Evolutionary conservation across 2,797 vertebrate species (phyloP), one percentile per base, ranked within the genome.

Genomic region (Urophycis tenuis): DNA sequence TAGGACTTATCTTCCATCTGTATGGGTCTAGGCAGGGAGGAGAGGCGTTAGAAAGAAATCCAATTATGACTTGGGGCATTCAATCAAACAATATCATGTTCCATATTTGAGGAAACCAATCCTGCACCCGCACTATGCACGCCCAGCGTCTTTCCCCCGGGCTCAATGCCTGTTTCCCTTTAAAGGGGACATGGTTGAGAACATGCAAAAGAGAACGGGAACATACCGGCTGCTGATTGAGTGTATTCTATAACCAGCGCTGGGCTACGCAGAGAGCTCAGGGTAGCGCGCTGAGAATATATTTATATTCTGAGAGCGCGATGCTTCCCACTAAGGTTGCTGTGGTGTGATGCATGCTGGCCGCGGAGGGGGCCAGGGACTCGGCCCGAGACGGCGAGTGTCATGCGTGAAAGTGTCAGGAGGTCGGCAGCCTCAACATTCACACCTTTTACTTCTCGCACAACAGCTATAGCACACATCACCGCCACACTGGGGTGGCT

Each of bases 1-100:
- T 88, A 84, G 86, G 83, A 77, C 85, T 90, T 92, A 92, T 92
- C 91, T 90, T 89, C 90, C 87, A 88, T 90, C 90, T 83, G 88
- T 75, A 81, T 85, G 87, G 82, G 84, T 87, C 89, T 85, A 67
- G 81, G 82, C 81, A 75, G 84, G 77, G 85, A 82, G 77, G 85
- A 85, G 85, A 82, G 81, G 83, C 81, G 84, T 85, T 80, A 84
- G 85, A 74, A 81, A 31, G 82, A 81, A 91, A 92, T 91, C 87
- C 88, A 92, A 91, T 92, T 91, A 91, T 86, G 83, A 85, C 89
- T 84, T 75, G 76, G 85, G 80, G 89, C 87, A 88, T 92, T 91
- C 89, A 91, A 84, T 90, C 87, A 91, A 87, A 89, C 87, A 85
- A 88, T 89, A 87, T 91, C 90, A 85, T 71, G 32, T 71, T 71